Evolutionary conservation across 2,797 vertebrate species (phyloP), one percentile per base, ranked within the genome.

Genomic region (Tenualosa thibaudeaui): DNA sequence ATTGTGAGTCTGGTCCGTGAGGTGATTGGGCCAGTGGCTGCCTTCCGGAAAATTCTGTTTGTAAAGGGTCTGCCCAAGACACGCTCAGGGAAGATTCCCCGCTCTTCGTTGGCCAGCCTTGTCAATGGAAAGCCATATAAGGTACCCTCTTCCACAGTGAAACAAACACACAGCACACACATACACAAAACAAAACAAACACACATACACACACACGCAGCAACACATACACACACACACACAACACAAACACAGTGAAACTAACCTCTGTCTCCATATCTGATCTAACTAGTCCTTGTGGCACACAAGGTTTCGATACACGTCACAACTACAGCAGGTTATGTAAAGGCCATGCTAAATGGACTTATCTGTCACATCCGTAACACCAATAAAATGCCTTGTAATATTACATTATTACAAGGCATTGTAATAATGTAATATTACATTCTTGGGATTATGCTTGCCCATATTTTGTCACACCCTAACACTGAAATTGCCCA

Each of bases 1-100:
- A 93, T 98, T n/a, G 94, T 98, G 84, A 93, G 93, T 81, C 88
- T 91, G 0, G 97, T 99, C 83, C 95, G 97, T 86, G 94, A 95
- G 84, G 95, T 82, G 84, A 93, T 99, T n/a, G 98, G 98, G 7
- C 98, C 98, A 0, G 97, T 99, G 10, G 97, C 98, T 19, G 97
- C 97, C 60, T 97, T 99, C 86, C 96, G 93, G 91, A 97, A 95
- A 81, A 95, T 95, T 0, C 87, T 97, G 17, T 97, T 99, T 87
- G 97, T 99, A 65, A 89, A 89, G 1, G 94, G 93, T 46, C 89
- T 99, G 43, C 98, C 98, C 0, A 99, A 99, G 93, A 99, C 98
- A 0, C 97, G 98, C 54, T 99, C 98, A 0, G 98, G 98, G 81
- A 99, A 99, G 93, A 98, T 98, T 81, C 98, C 98, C 0, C 96